Base-by-base conservation (phyloP, 2,113 vertebrate species). In the Marmota monax region DNA sequence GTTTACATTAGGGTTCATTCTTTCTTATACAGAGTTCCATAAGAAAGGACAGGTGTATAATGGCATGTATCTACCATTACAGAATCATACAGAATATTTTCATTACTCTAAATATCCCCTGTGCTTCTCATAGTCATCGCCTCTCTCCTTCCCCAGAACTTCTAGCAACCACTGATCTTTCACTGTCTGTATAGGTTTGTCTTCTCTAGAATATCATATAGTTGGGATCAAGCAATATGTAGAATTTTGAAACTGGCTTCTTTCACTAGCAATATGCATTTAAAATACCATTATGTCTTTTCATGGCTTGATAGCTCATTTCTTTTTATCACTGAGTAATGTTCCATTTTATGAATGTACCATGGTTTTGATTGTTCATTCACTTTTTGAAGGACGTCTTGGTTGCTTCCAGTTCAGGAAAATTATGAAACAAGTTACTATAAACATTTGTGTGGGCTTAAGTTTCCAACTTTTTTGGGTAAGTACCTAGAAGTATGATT, bases 381-480 rank as follows among this genome's bases (percentile, higher is more conserved):
- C 48, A 58, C 69, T 14, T 85, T 77, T 85, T 70, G 77, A 93
- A 94, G 45, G 63, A 77, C 27, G 69, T 92, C 29, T 73, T 92
- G 17, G 32, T 77, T 96, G 84, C 29, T 96, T 94, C 69, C 25
- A n/a, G 53, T 65, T 96, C 87, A 8, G 42, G 27, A 45, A 53
- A 94, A 88, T 78, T 53, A 82, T 87, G 65, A 76, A 58, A 51
- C 67, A 87, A 92, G 63, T 56, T 90, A 17, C 88, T 82, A 16
- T 90, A 83, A 79, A 90, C 32, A 76, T 94, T 74, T 90, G 76
- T 63, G 39, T 82, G 63, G 70, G 78, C 20, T 10, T 83, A 92
- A 56, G 12, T 93, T 88, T 96, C 84, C 72, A 90, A 20, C 11
- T 84, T 77, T 51, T 93, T 74, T 74, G 72, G 86, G 51, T 53